Conservation (phyloP, 2,113 vertebrate genomes). For the Corythaixoides concolor region DNA sequence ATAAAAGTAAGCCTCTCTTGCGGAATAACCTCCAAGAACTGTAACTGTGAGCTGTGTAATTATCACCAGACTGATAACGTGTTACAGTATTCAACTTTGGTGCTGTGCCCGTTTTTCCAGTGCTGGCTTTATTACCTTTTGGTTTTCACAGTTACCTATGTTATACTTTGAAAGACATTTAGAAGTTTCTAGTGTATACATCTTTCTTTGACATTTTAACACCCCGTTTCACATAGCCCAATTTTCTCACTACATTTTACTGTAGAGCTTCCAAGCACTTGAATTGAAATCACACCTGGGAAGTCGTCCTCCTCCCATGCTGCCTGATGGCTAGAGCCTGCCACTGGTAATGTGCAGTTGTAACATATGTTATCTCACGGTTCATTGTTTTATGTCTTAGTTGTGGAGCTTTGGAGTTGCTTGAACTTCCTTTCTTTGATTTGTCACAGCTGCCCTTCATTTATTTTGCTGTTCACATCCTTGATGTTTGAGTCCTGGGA, state of each 20-base stretch:
- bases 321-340: background rate
- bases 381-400: background rate
- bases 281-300: background rate
- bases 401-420: background rate
- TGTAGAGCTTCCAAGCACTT: background rate
- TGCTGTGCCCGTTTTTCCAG: background rate
- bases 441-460: constrained; percentile 11
- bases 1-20: background rate
- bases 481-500: constrained; percentile 3
- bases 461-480: background rate
- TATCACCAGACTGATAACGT: background rate
- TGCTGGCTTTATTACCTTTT: background rate
- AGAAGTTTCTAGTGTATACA: background rate
- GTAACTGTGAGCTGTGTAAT: background rate
- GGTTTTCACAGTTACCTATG: background rate
- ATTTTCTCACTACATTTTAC: background rate
- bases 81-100: background rate
- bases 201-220: background rate
- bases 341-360: background rate
- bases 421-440: constrained; percentile 8
- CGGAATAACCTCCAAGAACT: background rate
- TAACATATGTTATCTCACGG: background rate
- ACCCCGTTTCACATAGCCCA: background rate
- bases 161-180: background rate
- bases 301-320: background rate